These are phyloP conservation scores for Cetonia aurata DNA, from an alignment of 2,888 invertebrate genomes.

Conservation along the genomic window DNA sequence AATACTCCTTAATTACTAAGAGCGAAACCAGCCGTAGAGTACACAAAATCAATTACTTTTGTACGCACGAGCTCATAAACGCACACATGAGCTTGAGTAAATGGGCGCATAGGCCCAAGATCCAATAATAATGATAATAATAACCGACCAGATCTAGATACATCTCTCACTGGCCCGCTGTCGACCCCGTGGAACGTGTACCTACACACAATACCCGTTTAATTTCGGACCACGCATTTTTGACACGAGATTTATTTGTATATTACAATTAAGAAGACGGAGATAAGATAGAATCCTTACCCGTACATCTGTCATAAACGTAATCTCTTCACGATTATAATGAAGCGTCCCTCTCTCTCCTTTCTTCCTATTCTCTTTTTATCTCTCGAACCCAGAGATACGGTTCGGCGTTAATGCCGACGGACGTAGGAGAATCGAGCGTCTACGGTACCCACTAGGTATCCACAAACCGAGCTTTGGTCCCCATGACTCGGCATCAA, in stretches of 20 bases:
- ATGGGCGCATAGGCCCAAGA: constrained; percentile 6
- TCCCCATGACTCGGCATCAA: constrained; percentile 55
- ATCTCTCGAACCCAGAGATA: neutral
- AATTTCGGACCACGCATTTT: constrained; percentile 47
- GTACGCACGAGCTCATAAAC: neutral
- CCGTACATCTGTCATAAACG: constrained; percentile 55
- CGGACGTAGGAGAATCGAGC: neutral
- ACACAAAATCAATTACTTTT: constrained; percentile 38
- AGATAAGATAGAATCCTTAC: constrained; percentile 51
- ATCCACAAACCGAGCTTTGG: constrained; percentile 42
- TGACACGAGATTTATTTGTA: constrained; percentile 52
- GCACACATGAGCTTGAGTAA: neutral
- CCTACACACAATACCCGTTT: constrained; percentile 46
- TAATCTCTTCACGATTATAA: constrained; percentile 52
- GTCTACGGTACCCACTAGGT: constrained; percentile 37
- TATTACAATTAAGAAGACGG: constrained; percentile 52
- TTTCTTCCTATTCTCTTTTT: neutral
- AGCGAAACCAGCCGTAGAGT: constrained; percentile 31
- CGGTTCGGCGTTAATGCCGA: constrained; percentile 1
- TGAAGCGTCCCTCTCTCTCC: constrained; percentile 46
- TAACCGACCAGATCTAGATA: constrained; percentile 40
- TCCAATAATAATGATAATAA: constrained; percentile 39
- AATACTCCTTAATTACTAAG: constrained; percentile 38
- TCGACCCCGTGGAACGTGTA: constrained; percentile 37
- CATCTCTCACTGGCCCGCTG: constrained; percentile 30